Conservation (phyloP, 1,140 invertebrate species). For the Mactra quadrangularis region DNA sequence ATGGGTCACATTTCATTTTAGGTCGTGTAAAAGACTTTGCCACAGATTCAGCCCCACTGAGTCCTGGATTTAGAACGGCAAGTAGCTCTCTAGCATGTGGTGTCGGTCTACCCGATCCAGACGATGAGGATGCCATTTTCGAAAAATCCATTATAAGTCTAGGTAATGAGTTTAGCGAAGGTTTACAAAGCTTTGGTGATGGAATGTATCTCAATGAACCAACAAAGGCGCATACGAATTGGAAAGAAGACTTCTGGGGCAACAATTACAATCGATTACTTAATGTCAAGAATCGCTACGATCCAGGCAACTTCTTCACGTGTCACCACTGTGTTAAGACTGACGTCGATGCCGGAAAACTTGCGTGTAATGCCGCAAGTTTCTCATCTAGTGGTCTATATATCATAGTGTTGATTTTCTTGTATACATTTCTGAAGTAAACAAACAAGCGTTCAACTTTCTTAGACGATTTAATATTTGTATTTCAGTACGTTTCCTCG, state of each 20-base stretch:
- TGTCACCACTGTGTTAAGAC: slow-evolving; percentile 63
- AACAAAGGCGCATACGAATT: slow-evolving; percentile 54
- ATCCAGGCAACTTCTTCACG: slow-evolving; percentile 65
- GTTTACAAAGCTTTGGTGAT: slow-evolving; percentile 31
- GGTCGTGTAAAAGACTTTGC: slow-evolving; percentile 16
- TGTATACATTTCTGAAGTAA: too few relatives aligned
- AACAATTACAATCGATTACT: slow-evolving; percentile 57
- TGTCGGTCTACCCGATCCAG: not conserved
- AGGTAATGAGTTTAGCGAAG: not conserved
- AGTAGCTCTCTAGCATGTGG: slow-evolving; percentile 7
- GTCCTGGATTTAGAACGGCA: slow-evolving; percentile 47
- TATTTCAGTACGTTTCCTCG: too few relatives aligned
- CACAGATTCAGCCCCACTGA: slow-evolving; percentile 22
- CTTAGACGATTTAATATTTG: too few relatives aligned
- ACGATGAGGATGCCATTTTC: not conserved
- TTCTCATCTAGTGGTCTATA: too few relatives aligned
- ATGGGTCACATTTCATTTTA: too few relatives aligned
- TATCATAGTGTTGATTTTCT: too few relatives aligned
- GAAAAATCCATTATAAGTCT: slow-evolving; percentile 18
- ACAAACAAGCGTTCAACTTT: too few relatives aligned
- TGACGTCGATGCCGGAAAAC: too few relatives aligned
- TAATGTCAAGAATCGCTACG: slow-evolving; percentile 56
- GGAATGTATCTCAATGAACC: slow-evolving; percentile 69
- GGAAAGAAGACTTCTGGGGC: slow-evolving; percentile 66
- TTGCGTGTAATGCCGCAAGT: too few relatives aligned